phyloP scores from a whole-genome alignment of 2,113 vertebrate species.

The Arothron firmamentum region DNA sequence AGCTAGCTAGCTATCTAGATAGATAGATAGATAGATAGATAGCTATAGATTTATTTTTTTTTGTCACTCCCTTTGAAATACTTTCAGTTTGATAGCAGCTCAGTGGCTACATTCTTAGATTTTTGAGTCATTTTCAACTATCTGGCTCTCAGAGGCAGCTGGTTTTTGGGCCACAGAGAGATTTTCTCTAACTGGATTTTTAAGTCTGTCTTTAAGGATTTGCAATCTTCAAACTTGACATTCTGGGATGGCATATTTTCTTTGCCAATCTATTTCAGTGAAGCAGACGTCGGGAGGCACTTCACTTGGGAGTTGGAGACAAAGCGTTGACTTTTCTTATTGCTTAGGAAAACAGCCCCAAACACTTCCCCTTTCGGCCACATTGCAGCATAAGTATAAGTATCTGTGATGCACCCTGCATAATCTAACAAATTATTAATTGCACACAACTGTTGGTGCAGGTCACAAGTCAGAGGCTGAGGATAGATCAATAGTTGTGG shows the following conservation, averaged over 20 bases:
- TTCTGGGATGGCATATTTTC: conserved; percentile 41
- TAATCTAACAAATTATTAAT: neutral
- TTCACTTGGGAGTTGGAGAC: conserved; percentile 26
- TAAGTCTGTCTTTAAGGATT: conserved; percentile 35
- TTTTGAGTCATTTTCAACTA: neutral
- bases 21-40: too few species aligned
- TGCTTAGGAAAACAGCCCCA: conserved; percentile 4
- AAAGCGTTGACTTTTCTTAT: conserved; percentile 20
- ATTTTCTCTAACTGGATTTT: conserved; percentile 50
- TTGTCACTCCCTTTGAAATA: neutral
- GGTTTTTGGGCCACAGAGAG: conserved; percentile 31
- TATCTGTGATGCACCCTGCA: neutral
- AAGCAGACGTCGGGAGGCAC: conserved; percentile 17
- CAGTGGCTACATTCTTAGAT: neutral
- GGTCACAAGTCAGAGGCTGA: neutral
- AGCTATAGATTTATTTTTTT: too few species aligned
- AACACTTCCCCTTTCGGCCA: neutral
- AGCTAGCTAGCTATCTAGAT: too few species aligned
- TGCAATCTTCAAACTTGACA: conserved; percentile 34
- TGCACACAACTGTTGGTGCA: neutral
- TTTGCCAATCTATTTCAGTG: conserved; percentile 13
- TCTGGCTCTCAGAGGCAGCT: conserved; percentile 33
- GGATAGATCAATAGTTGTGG: conserved; percentile 17
- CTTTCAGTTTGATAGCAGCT: neutral
- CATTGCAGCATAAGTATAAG: neutral